Evolutionary conservation across 2,113 vertebrate genomes (phyloP), one percentile per base, ranked within the genome.

Genomic region (Antennarius striatus): DNA sequence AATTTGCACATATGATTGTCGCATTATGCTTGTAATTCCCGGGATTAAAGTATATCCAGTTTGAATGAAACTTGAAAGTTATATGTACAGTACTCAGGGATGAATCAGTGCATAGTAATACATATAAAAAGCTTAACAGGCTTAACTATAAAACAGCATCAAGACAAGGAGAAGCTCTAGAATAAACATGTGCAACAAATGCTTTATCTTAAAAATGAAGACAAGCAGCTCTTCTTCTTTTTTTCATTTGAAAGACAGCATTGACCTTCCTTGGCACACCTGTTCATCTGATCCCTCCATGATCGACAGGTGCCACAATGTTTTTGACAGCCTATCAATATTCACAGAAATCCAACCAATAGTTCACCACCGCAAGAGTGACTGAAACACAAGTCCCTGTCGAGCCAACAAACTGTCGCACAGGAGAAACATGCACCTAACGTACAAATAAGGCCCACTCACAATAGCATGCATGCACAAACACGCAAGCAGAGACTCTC

Each of bases 331-430:
- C 71, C 65, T 78, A 75, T 81, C 80, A 81, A 73, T 79, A 82
- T 75, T 77, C 72, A 76, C 62, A 82, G 55, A 83, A 52, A 57
- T 46, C 59, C 77, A 80, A 84, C 82, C 84, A 73, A 82, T 82
- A 79, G 56, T 10, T 56, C 68, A 51, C 58, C 55, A 59, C 83
- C 75, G 77, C 71, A 67, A 79, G 77, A 62, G 69, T 48, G 71
- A 77, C 80, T 69, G 83, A 85, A 83, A 71, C 60, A 75, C 64
- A 69, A 74, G 75, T 83, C 82, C 84, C 89, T 83, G 80, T 86
- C 83, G 85, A 86, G 67, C 64, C 61, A 82, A 85, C 83, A 85
- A 87, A 85, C 81, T 83, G 83, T 81, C 82, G 83, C 77, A 54
- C 58, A 64, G 71, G 51, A 63, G 63, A 63, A 69, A 80, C 61